Conservation (phyloP, 2,888 invertebrate species). For the Dilophus febrilis region DNA sequence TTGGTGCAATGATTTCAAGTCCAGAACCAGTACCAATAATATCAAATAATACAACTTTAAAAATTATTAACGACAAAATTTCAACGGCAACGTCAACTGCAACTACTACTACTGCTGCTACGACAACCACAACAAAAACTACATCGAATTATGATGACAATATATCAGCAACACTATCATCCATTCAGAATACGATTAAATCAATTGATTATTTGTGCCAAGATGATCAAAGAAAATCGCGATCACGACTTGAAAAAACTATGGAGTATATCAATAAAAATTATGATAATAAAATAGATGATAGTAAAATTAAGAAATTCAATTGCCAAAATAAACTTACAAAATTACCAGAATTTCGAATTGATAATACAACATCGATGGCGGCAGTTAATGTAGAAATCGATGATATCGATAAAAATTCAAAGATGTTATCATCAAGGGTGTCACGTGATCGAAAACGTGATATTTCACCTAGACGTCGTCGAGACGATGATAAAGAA, state of each 20-base stretch:
- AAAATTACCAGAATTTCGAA: too few relatives aligned
- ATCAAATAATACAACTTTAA: too few relatives aligned
- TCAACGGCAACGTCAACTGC: too few relatives aligned
- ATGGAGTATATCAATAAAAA: constrained; percentile 17
- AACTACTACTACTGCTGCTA: too few relatives aligned
- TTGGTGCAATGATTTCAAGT: too few relatives aligned
- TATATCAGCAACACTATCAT: constrained; percentile 17
- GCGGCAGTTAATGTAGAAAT: neutral
- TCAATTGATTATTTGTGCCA: constrained; percentile 27
- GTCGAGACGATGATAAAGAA: constrained; percentile 24
- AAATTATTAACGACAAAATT: too few relatives aligned
- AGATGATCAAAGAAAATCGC: constrained; percentile 18
- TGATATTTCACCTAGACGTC: constrained; percentile 24
- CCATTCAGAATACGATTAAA: constrained; percentile 29
- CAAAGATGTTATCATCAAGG: neutral
- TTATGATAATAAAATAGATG: constrained; percentile 1
- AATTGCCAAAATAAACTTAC: too few relatives aligned
- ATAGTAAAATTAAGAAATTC: too few relatives aligned
- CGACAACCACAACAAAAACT: too few relatives aligned
- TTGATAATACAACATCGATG: too few relatives aligned
- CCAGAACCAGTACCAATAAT: too few relatives aligned
- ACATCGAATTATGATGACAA: constrained; percentile 16
- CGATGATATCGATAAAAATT: too few relatives aligned
- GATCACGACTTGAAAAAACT: constrained; percentile 18
- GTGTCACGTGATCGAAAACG: constrained; percentile 18